Percentiles rank a stretch among this genome's conserved stretches.
Evolutionary conservation across 2,113 vertebrate species (phyloP).

Genomic region (Notiomystis cincta): DNA sequence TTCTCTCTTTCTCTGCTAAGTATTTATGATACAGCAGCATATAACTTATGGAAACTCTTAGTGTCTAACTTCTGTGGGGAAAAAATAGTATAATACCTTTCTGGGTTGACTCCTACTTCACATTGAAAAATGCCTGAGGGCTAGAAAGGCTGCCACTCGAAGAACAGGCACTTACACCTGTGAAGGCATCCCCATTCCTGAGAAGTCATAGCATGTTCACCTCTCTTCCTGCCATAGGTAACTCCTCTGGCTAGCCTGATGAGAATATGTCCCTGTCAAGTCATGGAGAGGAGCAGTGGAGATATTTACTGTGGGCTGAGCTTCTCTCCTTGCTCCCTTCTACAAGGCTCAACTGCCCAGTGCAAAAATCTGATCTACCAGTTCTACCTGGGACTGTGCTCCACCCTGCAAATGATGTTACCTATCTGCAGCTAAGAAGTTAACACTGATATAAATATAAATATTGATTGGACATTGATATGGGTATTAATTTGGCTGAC

Average conservation of each 20-base stretch:
- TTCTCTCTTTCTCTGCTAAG: neutral
- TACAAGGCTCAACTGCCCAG: neutral
- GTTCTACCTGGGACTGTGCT: neutral
- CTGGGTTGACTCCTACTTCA: neutral
- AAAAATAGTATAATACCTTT: neutral
- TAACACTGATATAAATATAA: neutral
- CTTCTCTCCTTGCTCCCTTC: neutral
- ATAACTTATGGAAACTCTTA: neutral
- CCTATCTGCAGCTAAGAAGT: neutral
- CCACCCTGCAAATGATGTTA: neutral
- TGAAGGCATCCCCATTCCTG: neutral
- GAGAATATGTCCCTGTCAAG: neutral
- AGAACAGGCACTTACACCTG: neutral
- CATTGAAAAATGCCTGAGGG: neutral
- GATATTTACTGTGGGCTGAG: neutral
- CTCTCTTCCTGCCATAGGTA: neutral
- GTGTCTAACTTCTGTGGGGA: neutral
- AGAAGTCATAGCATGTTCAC: neutral
- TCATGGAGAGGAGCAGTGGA: fast-evolving
- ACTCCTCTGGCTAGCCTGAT: neutral
- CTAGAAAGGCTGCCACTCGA: neutral
- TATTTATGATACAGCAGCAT: neutral
- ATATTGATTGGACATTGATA: neutral
- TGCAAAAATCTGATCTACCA: neutral
- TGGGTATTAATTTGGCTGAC: neutral